phyloP scores from a whole-genome alignment of 2,888 invertebrate species.

The Steromphala cineraria region DNA sequence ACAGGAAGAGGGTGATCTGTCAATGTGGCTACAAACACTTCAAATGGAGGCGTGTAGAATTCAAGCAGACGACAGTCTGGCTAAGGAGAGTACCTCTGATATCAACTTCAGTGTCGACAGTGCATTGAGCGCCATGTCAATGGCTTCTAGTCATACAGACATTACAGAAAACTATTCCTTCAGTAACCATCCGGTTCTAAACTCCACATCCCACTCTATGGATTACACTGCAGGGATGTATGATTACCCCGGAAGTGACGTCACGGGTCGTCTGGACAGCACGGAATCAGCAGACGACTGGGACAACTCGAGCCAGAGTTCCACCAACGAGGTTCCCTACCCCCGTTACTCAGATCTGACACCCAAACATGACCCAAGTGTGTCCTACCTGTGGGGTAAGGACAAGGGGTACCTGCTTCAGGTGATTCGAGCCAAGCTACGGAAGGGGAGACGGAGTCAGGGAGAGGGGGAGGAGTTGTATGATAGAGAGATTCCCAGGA shows the following conservation, averaged over 20 bases:
- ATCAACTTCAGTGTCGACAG: constrained; percentile 24
- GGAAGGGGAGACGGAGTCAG: constrained; percentile 24
- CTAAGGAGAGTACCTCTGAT: constrained; percentile 9
- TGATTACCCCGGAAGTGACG: background rate
- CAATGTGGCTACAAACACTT: constrained; percentile 59
- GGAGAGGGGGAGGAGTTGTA: background rate
- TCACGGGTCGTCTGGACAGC: background rate
- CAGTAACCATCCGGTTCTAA: background rate
- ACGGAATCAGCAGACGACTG: constrained; percentile 13
- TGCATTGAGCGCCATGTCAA: constrained; percentile 21
- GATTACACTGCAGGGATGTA: background rate
- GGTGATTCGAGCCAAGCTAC: constrained; percentile 52
- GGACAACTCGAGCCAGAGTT: background rate
- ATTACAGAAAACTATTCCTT: background rate
- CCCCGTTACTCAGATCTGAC: constrained; percentile 31
- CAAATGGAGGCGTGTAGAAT: constrained; percentile 61
- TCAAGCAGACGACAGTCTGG: constrained; percentile 26
- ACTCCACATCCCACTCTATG: background rate
- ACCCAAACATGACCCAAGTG: constrained; percentile 54
- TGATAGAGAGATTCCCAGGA: background rate
- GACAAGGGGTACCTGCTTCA: constrained; percentile 57
- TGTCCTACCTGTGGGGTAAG: constrained; percentile 59
- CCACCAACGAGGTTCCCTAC: background rate
- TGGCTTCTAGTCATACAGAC: constrained; percentile 23
- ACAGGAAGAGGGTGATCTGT: constrained; percentile 49